Evolutionary conservation across 1,140 invertebrate genomes (phyloP).

Genomic region (Aphelinus certus): DNA sequence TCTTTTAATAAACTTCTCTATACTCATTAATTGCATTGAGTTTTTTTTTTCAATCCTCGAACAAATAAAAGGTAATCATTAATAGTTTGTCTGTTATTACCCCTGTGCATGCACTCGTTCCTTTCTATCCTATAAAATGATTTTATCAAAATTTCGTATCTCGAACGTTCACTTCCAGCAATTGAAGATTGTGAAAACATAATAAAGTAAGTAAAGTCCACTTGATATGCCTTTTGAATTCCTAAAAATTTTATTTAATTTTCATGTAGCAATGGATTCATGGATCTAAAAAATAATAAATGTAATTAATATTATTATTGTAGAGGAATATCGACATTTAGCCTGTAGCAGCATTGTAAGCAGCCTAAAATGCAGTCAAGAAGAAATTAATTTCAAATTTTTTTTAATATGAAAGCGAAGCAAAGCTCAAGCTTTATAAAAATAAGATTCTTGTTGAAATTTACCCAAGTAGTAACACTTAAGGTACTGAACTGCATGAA

Average conservation of each 20-base stretch:
- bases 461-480: slow-evolving; percentile 63
- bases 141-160: too few species aligned
- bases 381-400: too few species aligned
- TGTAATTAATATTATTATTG: slow-evolving; percentile 15
- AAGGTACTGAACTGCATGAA: slow-evolving; percentile 60
- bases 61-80: background rate
- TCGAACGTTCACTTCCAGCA: background rate
- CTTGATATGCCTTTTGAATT: background rate
- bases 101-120: background rate
- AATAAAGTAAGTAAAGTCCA: slow-evolving; percentile 28
- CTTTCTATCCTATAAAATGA: background rate
- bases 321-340: background rate
- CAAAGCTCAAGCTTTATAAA: slow-evolving; percentile 32
- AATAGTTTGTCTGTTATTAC: background rate
- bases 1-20: slow-evolving; percentile 38
- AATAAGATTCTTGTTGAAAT: slow-evolving; percentile 46
- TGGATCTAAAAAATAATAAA: slow-evolving; percentile 35
- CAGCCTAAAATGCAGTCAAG: too few species aligned
- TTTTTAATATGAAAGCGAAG: slow-evolving; percentile 10
- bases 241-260: background rate
- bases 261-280: background rate
- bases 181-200: background rate
- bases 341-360: slow-evolving; percentile 14
- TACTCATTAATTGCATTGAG: slow-evolving; percentile 21
- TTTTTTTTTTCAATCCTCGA: slow-evolving; percentile 10